phyloP scores from a whole-genome alignment of 2,113 vertebrate genomes.

The Lophotis ruficrista region DNA sequence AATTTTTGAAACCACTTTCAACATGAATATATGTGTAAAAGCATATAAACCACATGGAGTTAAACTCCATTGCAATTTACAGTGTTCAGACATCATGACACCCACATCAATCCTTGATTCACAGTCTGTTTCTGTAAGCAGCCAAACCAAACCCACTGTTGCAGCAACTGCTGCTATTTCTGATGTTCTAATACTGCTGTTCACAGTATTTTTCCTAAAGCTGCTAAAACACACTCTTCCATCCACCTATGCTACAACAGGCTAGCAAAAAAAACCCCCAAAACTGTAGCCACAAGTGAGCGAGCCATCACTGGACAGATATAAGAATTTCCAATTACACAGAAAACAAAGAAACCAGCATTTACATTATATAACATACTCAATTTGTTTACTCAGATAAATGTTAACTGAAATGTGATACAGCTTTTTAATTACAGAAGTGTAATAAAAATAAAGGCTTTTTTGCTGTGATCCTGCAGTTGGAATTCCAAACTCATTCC shows the following conservation, averaged over 20 bases:
- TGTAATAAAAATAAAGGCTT: not conserved
- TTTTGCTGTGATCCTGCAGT: not conserved
- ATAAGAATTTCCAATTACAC: not conserved
- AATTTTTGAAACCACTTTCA: not conserved
- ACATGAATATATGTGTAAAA: not conserved
- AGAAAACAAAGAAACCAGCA: not conserved
- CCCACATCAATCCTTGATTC: not conserved
- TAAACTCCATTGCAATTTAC: not conserved
- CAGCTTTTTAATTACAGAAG: not conserved
- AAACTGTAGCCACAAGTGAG: not conserved
- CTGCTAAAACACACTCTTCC: not conserved
- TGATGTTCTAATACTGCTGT: too few species aligned
- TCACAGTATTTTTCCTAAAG: not conserved
- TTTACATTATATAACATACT: not conserved
- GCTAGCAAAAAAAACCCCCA: not conserved
- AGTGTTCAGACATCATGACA: not conserved
- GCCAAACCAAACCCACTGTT: not conserved
- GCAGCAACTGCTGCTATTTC: not conserved
- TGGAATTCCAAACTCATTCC: not conserved
- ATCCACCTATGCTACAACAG: not conserved
- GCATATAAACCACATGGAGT: not conserved
- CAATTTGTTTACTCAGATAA: constrained; percentile 44
- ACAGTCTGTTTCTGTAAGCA: not conserved
- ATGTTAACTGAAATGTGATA: not conserved
- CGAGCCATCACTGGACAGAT: not conserved